These are phyloP conservation scores for Drosophila dunni DNA, from an alignment of 1,140 invertebrate genomes.

Conservation along the genomic window DNA sequence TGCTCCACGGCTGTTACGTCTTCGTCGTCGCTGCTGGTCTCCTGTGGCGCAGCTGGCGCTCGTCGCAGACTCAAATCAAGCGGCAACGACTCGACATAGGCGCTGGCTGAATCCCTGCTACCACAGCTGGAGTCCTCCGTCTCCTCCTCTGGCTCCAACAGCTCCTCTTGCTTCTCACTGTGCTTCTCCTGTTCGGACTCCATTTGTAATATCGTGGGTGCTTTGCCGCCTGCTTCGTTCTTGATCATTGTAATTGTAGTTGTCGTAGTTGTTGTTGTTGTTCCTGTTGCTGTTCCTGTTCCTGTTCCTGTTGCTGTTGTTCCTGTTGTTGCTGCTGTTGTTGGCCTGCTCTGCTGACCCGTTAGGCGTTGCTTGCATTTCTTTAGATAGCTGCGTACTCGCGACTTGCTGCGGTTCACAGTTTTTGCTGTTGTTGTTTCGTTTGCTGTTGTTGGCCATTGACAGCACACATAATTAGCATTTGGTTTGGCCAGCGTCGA, in stretches of 20 bases:
- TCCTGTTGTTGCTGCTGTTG: constrained; percentile 35
- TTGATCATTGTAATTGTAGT: constrained; percentile 63
- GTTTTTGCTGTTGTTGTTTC: constrained; percentile 28
- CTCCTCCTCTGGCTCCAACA: neutral
- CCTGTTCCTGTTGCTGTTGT: constrained; percentile 31
- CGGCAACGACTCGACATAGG: constrained; percentile 59
- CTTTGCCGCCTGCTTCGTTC: constrained; percentile 50
- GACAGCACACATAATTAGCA: constrained; percentile 80
- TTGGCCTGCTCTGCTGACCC: constrained; percentile 62
- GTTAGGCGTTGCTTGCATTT: constrained; percentile 85
- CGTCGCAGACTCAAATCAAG: constrained; percentile 56
- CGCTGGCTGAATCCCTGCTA: constrained; percentile 43
- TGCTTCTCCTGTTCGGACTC: constrained; percentile 1
- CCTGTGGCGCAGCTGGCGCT: constrained; percentile 43
- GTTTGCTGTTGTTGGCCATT: constrained; percentile 55
- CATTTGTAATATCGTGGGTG: constrained; percentile 24
- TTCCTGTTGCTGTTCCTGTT: constrained; percentile 20
- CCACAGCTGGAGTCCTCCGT: constrained; percentile 52
- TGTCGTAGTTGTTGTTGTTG: constrained; percentile 35
- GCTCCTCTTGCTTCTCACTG: neutral
- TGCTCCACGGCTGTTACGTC: constrained; percentile 21
- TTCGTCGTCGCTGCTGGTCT: constrained; percentile 50
- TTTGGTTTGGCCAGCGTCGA: constrained; percentile 46
- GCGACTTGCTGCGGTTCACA: constrained; percentile 84
- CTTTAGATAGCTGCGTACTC: constrained; percentile 85